Conservation (phyloP, 2,888 invertebrate genomes). For the Caenorhabditis panamensis region DNA sequence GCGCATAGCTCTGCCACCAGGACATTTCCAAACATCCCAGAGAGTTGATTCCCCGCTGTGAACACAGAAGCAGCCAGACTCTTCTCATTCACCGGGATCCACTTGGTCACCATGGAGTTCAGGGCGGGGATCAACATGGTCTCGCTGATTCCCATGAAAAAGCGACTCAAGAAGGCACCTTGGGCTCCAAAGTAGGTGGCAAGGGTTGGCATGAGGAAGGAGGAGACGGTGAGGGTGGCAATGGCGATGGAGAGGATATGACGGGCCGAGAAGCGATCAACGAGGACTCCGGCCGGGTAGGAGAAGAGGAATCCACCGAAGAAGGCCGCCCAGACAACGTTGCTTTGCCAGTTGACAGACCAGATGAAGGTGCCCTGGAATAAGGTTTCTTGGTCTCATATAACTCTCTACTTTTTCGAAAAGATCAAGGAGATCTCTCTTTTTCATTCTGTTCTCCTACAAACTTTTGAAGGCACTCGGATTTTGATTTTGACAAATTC, state of each 20-base stretch:
- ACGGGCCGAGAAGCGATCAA: slow-evolving; percentile 60
- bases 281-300: slow-evolving; percentile 51
- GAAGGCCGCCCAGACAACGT: slow-evolving; percentile 56
- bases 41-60: slow-evolving; percentile 74
- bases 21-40: slow-evolving; percentile 72
- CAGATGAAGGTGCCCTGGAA: slow-evolving; percentile 61
- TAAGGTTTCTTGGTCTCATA: too few relatives aligned
- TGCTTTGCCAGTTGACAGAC: slow-evolving; percentile 54
- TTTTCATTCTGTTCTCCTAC: too few relatives aligned
- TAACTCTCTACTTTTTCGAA: too few relatives aligned
- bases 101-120: slow-evolving; percentile 72
- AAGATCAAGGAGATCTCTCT: too few relatives aligned
- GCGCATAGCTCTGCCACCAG: slow-evolving; percentile 72
- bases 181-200: slow-evolving; percentile 57
- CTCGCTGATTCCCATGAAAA: slow-evolving; percentile 74
- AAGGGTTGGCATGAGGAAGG: slow-evolving; percentile 62
- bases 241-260: slow-evolving; percentile 58
- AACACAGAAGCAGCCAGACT: slow-evolving; percentile 72
- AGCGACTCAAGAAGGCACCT: slow-evolving; percentile 65
- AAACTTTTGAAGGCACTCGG: too few relatives aligned
- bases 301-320: slow-evolving; percentile 64
- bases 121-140: slow-evolving; percentile 72
- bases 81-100: slow-evolving; percentile 74
- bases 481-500: too few relatives aligned
- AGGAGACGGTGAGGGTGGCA: slow-evolving; percentile 36